Conservation (phyloP, 2,888 invertebrate genomes). For the Agriopis leucophaearia region DNA sequence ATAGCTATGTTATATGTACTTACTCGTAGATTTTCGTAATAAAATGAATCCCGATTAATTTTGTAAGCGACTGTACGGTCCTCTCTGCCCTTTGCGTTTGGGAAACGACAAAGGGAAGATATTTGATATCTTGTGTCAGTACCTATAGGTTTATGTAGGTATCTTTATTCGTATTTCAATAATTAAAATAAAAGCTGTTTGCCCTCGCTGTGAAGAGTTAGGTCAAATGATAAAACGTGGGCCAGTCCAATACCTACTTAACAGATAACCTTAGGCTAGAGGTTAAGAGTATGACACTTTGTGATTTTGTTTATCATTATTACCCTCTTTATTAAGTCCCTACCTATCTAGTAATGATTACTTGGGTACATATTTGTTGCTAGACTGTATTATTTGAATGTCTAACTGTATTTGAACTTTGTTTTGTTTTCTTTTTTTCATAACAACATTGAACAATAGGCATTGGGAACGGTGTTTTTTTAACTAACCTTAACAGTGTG, state of each 20-base stretch:
- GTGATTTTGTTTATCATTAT: constrained; percentile 10
- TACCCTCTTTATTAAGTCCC: not conserved
- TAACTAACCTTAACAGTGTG: too few species aligned
- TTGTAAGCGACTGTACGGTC: constrained; percentile 39
- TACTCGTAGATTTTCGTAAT: not conserved
- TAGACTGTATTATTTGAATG: too few species aligned
- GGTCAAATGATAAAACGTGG: constrained; percentile 19
- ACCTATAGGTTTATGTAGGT: constrained; percentile 13
- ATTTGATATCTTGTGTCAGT: constrained; percentile 42
- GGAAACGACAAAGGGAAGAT: constrained; percentile 40
- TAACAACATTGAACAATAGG: too few species aligned
- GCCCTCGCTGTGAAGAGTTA: constrained; percentile 10
- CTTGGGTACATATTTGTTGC: too few species aligned
- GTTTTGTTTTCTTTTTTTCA: too few species aligned
- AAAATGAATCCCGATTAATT: constrained; percentile 11
- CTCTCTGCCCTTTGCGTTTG: constrained; percentile 37
- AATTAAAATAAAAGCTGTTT: constrained; percentile 20
- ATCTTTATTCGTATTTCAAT: constrained; percentile 23
- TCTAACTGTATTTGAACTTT: too few species aligned
- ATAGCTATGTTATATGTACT: not conserved
- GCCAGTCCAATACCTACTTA: constrained; percentile 12
- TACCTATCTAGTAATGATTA: not conserved
- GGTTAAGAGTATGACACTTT: constrained; percentile 18
- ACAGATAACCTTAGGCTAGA: constrained; percentile 27
- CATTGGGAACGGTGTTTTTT: too few species aligned